Conservation (phyloP, 2,113 vertebrate species). For the Rutilus rutilus region DNA sequence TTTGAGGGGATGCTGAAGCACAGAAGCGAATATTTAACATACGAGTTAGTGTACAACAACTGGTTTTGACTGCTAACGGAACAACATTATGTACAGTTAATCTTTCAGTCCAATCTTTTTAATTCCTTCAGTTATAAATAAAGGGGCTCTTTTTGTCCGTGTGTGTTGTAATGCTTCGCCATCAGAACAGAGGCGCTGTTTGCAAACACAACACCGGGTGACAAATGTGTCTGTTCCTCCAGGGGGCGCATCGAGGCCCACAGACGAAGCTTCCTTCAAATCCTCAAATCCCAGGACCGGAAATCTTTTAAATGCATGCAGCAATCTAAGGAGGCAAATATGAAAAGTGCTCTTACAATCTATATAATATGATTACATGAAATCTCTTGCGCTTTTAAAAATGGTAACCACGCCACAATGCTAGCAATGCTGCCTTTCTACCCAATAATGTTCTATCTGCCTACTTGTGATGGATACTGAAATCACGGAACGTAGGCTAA, state of each 20-base stretch:
- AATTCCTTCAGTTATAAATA: background rate
- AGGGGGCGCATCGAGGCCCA: background rate
- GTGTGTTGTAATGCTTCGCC: background rate
- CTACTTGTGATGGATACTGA: background rate
- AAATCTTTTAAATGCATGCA: background rate
- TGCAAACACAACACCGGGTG: background rate
- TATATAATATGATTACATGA: background rate
- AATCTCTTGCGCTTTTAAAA: background rate
- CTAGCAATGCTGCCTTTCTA: background rate
- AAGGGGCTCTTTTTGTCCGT: background rate
- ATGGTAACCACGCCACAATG: background rate
- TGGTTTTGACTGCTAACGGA: background rate
- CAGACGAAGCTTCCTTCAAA: background rate
- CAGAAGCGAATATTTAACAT: background rate
- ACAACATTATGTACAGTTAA: background rate
- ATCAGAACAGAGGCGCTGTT: background rate
- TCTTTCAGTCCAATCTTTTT: too few species aligned
- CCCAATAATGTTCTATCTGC: too few species aligned
- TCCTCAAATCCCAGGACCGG: background rate
- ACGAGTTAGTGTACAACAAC: too few species aligned
- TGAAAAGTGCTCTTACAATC: background rate
- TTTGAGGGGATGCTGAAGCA: background rate
- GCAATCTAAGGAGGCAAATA: background rate
- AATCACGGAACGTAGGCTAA: background rate
- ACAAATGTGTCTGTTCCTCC: background rate